Conservation (phyloP, 2,113 vertebrate genomes). For the Synodontis membranacea region DNA sequence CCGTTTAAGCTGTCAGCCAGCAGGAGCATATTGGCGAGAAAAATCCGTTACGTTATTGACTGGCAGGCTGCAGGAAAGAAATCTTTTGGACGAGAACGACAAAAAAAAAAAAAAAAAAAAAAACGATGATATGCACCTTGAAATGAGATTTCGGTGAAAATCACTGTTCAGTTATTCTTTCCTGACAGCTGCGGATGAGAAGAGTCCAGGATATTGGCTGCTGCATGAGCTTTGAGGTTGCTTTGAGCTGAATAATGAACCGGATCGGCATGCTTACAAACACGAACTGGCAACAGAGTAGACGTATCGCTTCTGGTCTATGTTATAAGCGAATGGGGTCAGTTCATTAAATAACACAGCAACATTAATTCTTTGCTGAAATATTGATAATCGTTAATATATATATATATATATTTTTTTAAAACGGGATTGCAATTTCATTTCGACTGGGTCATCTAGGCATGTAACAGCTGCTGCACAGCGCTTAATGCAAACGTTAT, state of each 20-base stretch:
- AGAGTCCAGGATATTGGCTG: neutral
- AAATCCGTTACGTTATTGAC: slow-evolving; percentile 1
- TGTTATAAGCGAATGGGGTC: neutral
- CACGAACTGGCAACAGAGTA: neutral
- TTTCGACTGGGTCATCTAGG: slow-evolving; percentile 31
- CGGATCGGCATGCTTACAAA: neutral
- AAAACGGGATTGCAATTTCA: neutral
- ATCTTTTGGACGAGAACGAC: neutral
- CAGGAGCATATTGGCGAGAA: neutral
- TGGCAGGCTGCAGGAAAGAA: slow-evolving; percentile 2
- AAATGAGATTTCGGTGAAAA: neutral
- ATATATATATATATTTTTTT: too few relatives aligned
- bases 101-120: slow-evolving; percentile 19
- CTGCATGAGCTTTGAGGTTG: neutral
- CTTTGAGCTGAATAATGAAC: neutral
- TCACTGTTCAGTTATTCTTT: slow-evolving; percentile 13
- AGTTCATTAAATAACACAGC: neutral
- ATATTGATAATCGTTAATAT: slow-evolving; percentile 49
- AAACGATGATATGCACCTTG: slow-evolving; percentile 12
- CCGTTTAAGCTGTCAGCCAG: slow-evolving; percentile 6
- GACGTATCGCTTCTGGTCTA: neutral
- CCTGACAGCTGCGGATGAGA: slow-evolving; percentile 20
- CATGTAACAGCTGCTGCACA: slow-evolving; percentile 61
- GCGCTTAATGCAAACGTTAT: slow-evolving; percentile 58
- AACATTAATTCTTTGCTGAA: neutral